A percentile compares a stretch with the other conserved stretches of the same genome.
These are phyloP conservation scores for Ceratotherium simum DNA, from an alignment of 2,113 vertebrate species.

Conservation along the genomic window DNA sequence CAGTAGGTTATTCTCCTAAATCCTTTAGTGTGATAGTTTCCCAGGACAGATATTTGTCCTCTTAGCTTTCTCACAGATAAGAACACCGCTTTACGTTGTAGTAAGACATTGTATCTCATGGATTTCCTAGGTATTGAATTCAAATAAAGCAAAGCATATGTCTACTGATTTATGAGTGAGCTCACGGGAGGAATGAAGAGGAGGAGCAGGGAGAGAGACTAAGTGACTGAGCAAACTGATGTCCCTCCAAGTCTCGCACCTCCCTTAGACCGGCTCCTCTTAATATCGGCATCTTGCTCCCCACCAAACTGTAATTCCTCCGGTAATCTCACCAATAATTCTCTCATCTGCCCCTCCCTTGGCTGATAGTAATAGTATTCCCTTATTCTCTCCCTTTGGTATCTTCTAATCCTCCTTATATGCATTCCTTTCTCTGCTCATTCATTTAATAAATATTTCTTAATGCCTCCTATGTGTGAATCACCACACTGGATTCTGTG, in stretches of 20 bases:
- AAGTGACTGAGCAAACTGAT: neutral
- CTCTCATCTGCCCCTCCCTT: neutral
- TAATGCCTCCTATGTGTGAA: neutral
- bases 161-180: neutral
- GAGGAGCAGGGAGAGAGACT: neutral
- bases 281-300: neutral
- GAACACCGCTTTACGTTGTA: neutral
- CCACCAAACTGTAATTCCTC: neutral
- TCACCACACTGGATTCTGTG: neutral
- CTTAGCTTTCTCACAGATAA: neutral
- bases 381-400: neutral
- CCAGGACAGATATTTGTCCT: neutral
- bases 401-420: neutral
- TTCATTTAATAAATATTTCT: neutral
- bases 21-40: neutral
- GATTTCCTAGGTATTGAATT: neutral
- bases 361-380: neutral
- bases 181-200: neutral
- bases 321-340: neutral
- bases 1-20: neutral
- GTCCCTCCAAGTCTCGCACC: neutral
- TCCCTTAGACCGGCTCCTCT: neutral
- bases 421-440: neutral
- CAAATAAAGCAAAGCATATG: neutral
- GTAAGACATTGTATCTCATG: neutral